Base-by-base conservation (phyloP, 2,113 vertebrate genomes). In the Cebidichthys violaceus region DNA sequence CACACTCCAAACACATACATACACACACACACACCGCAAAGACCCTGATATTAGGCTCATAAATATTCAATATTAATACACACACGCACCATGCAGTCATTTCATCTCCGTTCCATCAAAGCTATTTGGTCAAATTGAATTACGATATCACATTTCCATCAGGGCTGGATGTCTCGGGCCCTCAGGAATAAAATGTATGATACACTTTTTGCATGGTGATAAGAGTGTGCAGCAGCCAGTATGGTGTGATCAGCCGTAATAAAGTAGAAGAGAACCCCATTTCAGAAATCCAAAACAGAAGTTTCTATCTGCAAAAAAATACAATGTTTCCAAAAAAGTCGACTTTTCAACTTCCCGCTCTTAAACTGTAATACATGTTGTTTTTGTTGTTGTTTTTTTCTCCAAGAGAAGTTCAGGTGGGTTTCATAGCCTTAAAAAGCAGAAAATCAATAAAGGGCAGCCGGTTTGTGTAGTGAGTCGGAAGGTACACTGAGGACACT, bases 401-500 rank as follows among this genome's bases (percentile, higher is more conserved):
- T 35, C 0, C n/a, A 17, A 81, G 61, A 66, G 47, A 18, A 76
- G 67, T 81, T 80, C 76, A 67, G 81, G 79, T 89, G 33, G 50
- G n/a, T 83, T 89, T 84, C 61, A 82, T 77, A 55, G 77, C 73
- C 66, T 82, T 89, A 83, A 92, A 89, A 81, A 83, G 71, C 84
- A 86, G 41, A 31, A 85, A 90, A 93, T 92, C 92, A 61, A 91
- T 92, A 72, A 78, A 83, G 83, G 88, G 76, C 82, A 86, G 37
- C 66, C 27, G 41, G 84, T 73, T 82, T 81, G 80, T 88, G 82
- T 77, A 83, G 89, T 61, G 57, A 27, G 59, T 85, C 75, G 55
- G 84, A 89, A 90, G 89, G 55, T 59, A 61, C 77, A 59, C 68
- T 31, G 59, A 87, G 83, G 86, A 82, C 75, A 73, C n/a, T 6